These are phyloP conservation scores for Oncorhynchus clarkii DNA, from an alignment of 2,113 vertebrate genomes.

Conservation along the genomic window DNA sequence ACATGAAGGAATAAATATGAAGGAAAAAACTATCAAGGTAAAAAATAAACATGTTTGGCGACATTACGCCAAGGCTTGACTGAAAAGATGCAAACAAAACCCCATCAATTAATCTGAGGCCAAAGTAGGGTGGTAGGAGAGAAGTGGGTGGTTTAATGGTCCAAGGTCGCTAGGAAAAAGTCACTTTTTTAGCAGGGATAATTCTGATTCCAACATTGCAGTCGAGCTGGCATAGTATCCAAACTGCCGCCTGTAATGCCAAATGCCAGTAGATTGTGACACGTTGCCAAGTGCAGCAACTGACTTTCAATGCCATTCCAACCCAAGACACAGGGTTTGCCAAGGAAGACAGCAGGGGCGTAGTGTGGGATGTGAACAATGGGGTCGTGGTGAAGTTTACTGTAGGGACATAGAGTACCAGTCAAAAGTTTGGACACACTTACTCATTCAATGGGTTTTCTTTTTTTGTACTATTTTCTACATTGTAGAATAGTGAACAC, in stretches of 20 bases:
- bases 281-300: constrained; percentile 15
- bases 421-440: too few species aligned
- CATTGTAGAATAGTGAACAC: too few species aligned
- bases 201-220: constrained; percentile 19
- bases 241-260: not conserved
- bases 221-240: not conserved
- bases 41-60: not conserved
- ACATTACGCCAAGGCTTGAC: not conserved
- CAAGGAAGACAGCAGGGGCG: constrained; percentile 8
- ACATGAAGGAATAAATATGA: too few species aligned
- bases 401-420: not conserved
- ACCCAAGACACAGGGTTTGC: constrained; percentile 20
- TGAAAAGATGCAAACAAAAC: not conserved
- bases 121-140: not conserved
- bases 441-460: too few species aligned
- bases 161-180: constrained; percentile 1
- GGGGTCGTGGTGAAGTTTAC: constrained; percentile 33
- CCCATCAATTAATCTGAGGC: constrained; percentile 5
- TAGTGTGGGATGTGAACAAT: constrained; percentile 3
- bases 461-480: too few species aligned
- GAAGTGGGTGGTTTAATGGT: not conserved
- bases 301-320: constrained; percentile 7
- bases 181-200: constrained; percentile 8
- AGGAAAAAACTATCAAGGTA: not conserved
- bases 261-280: constrained; percentile 19